phyloP scores from a whole-genome alignment of 1,140 invertebrate species.

The fruit fly (Drosophila melanogaster) region Release_6_plus_ISO1_MT NC_004354.4:4896001-4896500 shows the following conservation, averaged over 20 bases:
- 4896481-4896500: slow-evolving; percentile 31
- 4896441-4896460: slow-evolving; percentile 56
- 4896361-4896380: slow-evolving; percentile 67
- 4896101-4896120: slow-evolving; percentile 25
- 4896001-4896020: too few relatives aligned
- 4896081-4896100: not conserved
- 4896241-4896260: slow-evolving; percentile 32
- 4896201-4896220: slow-evolving; percentile 58
- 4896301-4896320: slow-evolving; percentile 6
- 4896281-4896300: slow-evolving; percentile 22
- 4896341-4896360: slow-evolving; percentile 10
- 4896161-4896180: slow-evolving; percentile 21
- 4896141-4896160: slow-evolving; percentile 52
- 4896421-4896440: slow-evolving; percentile 31
- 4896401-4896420: slow-evolving; percentile 75
- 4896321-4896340: slow-evolving; percentile 16
- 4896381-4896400: slow-evolving; percentile 72
- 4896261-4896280: slow-evolving; percentile 39
- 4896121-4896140: slow-evolving; percentile 46
- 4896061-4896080: not conserved
- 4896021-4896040: too few relatives aligned
- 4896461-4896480: slow-evolving; percentile 83
- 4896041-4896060: too few relatives aligned
- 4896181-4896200: slow-evolving; percentile 66
- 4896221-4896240: slow-evolving; percentile 20